These are phyloP conservation scores for Dendroctonus valens DNA, from an alignment of 1,140 invertebrate genomes.

Conservation along the genomic window DNA sequence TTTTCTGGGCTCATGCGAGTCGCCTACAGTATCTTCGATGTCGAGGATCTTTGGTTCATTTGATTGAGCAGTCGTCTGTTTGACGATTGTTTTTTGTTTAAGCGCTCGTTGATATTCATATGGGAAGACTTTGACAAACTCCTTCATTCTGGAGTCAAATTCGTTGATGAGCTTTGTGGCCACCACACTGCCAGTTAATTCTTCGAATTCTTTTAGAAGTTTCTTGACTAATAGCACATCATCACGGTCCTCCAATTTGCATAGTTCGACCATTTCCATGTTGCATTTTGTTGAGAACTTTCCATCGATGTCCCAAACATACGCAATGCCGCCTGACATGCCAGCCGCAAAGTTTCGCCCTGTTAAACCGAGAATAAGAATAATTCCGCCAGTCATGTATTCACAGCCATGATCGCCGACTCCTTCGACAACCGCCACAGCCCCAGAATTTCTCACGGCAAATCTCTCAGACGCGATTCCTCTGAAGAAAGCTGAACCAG, in stretches of 20 bases:
- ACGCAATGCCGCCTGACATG: constrained; percentile 79
- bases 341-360: constrained; percentile 97
- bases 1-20: constrained; percentile 75
- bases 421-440: constrained; percentile 85
- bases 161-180: constrained; percentile 76
- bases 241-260: constrained; percentile 74
- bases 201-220: constrained; percentile 82
- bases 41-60: constrained; percentile 64
- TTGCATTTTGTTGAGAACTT: constrained; percentile 88
- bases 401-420: constrained; percentile 99
- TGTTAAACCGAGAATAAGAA: constrained; percentile 85
- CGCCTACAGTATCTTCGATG: constrained; percentile 84
- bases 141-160: constrained; percentile 76
- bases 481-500: constrained; percentile 90
- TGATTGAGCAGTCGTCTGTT: constrained; percentile 50
- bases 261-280: constrained; percentile 83
- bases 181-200: constrained; percentile 87
- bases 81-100: constrained; percentile 63
- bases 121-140: constrained; percentile 97
- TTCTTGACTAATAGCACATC: constrained; percentile 80
- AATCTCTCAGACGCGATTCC: constrained; percentile 98
- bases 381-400: constrained; percentile 97
- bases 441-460: constrained; percentile 96
- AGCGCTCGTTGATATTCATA: constrained; percentile 94
- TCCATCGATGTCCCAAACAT: constrained; percentile 87